These are phyloP conservation scores for Phrynosoma blainvillii DNA, from an alignment of 2,113 vertebrate genomes.

Conservation along the genomic window DNA sequence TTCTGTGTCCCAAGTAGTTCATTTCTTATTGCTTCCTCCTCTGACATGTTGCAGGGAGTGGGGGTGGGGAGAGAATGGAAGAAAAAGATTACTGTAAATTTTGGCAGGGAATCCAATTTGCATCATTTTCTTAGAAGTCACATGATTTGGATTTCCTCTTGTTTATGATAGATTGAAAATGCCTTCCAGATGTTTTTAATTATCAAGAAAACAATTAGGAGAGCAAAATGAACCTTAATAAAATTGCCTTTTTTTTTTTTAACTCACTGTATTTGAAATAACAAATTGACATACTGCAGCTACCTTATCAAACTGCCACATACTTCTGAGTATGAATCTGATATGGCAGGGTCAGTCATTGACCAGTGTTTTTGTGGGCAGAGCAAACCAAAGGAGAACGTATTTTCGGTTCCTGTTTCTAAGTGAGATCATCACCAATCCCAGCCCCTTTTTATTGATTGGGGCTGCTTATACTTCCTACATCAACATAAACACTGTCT, in stretches of 20 bases:
- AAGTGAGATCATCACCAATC: constrained; percentile 36
- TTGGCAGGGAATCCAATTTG: constrained; percentile 76
- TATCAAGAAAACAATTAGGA: constrained; percentile 76
- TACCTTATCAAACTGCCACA: constrained; percentile 77
- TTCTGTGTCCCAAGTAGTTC: constrained; percentile 39
- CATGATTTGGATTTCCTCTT: constrained; percentile 82
- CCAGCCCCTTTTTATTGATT: constrained; percentile 60
- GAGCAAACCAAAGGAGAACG: constrained; percentile 54
- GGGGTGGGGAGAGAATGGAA: constrained; percentile 55
- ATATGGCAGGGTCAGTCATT: constrained; percentile 63
- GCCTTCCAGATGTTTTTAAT: constrained; percentile 85
- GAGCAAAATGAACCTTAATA: constrained; percentile 78
- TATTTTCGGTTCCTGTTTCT: constrained; percentile 71
- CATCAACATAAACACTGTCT: constrained; percentile 59
- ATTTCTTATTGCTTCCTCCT: constrained; percentile 59
- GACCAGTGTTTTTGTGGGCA: constrained; percentile 52
- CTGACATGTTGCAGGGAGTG: neutral
- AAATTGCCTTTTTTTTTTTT: constrained; percentile 75
- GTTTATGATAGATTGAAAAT: constrained; percentile 83
- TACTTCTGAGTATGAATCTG: constrained; percentile 69
- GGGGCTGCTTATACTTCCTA: constrained; percentile 44
- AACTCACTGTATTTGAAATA: constrained; percentile 43
- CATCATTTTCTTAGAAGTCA: constrained; percentile 86
- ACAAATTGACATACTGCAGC: constrained; percentile 78
- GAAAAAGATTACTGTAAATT: constrained; percentile 80